Conservation (phyloP, 2,113 vertebrate species). For the Glaucidium brasilianum region DNA sequence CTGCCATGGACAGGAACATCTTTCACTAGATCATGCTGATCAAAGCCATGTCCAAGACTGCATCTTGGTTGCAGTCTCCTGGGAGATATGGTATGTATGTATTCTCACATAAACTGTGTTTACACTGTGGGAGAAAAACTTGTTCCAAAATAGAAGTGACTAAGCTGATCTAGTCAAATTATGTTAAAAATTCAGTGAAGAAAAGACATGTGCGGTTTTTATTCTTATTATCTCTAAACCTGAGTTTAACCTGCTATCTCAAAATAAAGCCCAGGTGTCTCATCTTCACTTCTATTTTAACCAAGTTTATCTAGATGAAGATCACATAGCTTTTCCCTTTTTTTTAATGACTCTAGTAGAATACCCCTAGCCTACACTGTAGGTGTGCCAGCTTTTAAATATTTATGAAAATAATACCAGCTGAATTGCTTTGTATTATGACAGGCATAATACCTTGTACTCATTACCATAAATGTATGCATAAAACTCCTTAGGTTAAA, state of each 20-base stretch:
- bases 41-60: neutral
- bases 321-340: neutral
- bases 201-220: neutral
- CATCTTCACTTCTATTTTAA: neutral
- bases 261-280: neutral
- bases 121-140: neutral
- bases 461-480: slow-evolving; percentile 5
- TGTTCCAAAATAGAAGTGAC: neutral
- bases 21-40: neutral
- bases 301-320: neutral
- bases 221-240: neutral
- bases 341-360: neutral
- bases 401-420: neutral
- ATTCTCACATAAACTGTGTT: neutral
- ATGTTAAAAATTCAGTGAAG: neutral
- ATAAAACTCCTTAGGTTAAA: neutral
- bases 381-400: slow-evolving; percentile 15
- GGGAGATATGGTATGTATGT: neutral
- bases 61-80: neutral
- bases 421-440: slow-evolving; percentile 11
- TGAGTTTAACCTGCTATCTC: neutral
- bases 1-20: neutral
- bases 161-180: neutral
- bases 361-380: neutral
- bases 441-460: neutral